phyloP scores from a whole-genome alignment of 1,140 invertebrate genomes.

The Eriosoma lanigerum region DNA sequence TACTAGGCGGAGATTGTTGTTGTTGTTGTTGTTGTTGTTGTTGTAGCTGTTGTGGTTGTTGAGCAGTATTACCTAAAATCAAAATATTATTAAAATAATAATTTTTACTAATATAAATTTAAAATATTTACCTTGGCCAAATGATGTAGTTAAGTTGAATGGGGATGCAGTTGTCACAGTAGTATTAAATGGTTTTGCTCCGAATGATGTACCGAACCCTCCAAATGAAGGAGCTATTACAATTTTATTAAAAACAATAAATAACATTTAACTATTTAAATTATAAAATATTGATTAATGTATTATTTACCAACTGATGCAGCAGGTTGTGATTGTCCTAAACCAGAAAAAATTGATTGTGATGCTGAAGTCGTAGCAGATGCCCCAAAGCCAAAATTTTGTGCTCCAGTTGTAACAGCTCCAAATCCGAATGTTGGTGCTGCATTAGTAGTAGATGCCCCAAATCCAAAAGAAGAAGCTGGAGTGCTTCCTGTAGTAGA shows the following conservation, averaged over 20 bases:
- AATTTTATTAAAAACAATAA: constrained; percentile 23
- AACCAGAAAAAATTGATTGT: constrained; percentile 55
- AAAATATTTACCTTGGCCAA: constrained; percentile 25
- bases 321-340: constrained; percentile 55
- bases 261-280: neutral
- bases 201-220: constrained; percentile 43
- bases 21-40: constrained; percentile 53
- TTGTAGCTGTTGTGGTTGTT: constrained; percentile 47
- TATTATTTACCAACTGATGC: constrained; percentile 51
- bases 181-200: constrained; percentile 39
- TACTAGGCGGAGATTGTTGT: constrained; percentile 58
- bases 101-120: neutral
- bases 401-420: constrained; percentile 53
- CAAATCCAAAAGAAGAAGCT: constrained; percentile 64
- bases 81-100: neutral
- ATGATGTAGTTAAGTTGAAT: constrained; percentile 51
- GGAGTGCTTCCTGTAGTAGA: neutral
- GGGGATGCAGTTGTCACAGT: constrained; percentile 28
- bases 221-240: constrained; percentile 15
- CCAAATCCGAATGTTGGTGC: constrained; percentile 54
- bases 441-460: constrained; percentile 57
- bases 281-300: neutral
- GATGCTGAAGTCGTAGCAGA: constrained; percentile 52
- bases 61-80: constrained; percentile 23
- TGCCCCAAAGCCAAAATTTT: constrained; percentile 39